Percentiles rank a stretch among this genome's conserved stretches.
Conservation (phyloP, 1,140 invertebrate species). For the Neodiprion virginianus region DNA sequence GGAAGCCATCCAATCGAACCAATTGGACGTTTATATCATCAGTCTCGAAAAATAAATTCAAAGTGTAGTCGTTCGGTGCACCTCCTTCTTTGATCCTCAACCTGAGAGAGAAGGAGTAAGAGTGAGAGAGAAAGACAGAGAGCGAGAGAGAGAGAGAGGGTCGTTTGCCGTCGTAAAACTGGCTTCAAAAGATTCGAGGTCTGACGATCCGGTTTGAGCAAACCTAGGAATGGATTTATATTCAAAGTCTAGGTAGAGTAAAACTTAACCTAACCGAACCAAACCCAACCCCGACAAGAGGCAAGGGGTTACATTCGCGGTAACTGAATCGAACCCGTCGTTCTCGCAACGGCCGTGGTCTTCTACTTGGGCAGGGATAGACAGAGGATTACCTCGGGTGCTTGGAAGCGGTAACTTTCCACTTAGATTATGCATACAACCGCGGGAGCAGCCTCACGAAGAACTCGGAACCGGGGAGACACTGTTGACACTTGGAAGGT, state of each 20-base stretch:
- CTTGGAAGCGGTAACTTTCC: slow-evolving; percentile 3
- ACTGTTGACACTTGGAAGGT: background rate
- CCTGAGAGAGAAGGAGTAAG: too few relatives aligned
- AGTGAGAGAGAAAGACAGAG: too few relatives aligned
- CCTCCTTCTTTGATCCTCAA: too few relatives aligned
- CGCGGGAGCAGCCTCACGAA: background rate
- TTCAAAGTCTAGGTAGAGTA: background rate
- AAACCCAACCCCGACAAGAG: background rate
- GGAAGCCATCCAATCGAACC: too few relatives aligned
- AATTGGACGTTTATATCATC: too few relatives aligned
- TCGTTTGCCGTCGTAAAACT: too few relatives aligned
- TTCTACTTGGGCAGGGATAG: background rate
- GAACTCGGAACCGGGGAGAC: background rate
- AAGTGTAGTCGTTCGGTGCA: too few relatives aligned
- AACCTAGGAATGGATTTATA: background rate
- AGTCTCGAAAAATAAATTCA: too few relatives aligned
- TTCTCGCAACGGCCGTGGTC: background rate
- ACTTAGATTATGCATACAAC: slow-evolving; percentile 3
- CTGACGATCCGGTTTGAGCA: too few relatives aligned
- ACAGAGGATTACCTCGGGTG: slow-evolving; percentile 3
- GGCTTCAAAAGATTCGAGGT: too few relatives aligned
- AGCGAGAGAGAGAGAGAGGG: too few relatives aligned
- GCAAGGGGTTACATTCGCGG: background rate
- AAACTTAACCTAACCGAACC: background rate
- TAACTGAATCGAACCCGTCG: background rate